Evolutionary conservation across 2,113 vertebrate species (phyloP), one percentile per base, ranked within the genome.

Genomic region (Rissa tridactyla): DNA sequence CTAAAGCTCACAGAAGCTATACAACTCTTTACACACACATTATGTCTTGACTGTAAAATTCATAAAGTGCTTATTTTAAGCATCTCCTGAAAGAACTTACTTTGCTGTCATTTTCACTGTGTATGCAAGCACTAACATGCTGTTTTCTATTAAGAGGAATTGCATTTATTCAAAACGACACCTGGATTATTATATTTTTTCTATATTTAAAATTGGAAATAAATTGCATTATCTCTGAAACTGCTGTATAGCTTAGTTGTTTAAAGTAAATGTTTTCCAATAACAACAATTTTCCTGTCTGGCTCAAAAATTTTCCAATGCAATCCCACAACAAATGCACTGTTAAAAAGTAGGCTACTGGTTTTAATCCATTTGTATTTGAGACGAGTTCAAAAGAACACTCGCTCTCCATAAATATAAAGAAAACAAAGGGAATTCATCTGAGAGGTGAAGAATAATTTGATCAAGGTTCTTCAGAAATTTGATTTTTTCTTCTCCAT

Each of bases 391-490:
- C 85, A 99, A 96, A 84, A 99, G 98, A 86, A 97, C 94, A 42
- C 95, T 97, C 5, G 99, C 72, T 97, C 98, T 98, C 99, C 99
- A 99, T 88, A 99, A 97, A 96, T 97, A 99, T 78, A 99, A 94
- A 82, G 98, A 98, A 96, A 99, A 98, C 88, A 99, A 97, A 6
- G 99, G 99, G 90, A 99, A 99, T 86, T 99, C 98, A 65, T 99
- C 97, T 3, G 99, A 98, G 42, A 99, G 94, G 6, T 95, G 94
- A 18, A 98, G 97, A 91, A 99, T 92, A 47, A 90, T 96, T 88
- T 95, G 96, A 86, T 99, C 98, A 92, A 99, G 88, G 54, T 97
- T 98, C 40, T 95, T 77, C 82, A 98, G 94, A 97, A 98, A 98
- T 51, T 78, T 97, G 25, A 60, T 92, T 89, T 93, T 95, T 91